A percentile compares a stretch with the other conserved stretches of the same genome.
Evolutionary conservation across 2,888 invertebrate species (phyloP).

Genomic region (Caenorhabditis sp.): DNA sequence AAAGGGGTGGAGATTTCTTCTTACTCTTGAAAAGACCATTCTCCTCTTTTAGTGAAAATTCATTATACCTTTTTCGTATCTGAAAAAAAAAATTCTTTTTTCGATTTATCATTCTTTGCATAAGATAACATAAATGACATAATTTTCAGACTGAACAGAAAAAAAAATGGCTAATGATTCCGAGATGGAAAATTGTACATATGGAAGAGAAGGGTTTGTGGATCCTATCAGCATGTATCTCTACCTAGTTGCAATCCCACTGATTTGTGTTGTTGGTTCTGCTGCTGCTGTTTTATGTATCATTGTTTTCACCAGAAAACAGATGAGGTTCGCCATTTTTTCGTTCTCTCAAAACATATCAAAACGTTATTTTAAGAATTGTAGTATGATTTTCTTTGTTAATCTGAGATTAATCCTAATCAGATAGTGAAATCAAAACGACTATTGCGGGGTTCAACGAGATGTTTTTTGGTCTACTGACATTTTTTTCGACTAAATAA

Average conservation of each 20-base stretch:
- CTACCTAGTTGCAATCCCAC: constrained; percentile 54
- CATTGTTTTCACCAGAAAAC: constrained; percentile 60
- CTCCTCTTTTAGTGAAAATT: too few relatives aligned
- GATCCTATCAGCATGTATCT: constrained; percentile 48
- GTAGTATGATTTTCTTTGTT: too few relatives aligned
- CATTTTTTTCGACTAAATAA: too few relatives aligned
- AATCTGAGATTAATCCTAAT: too few relatives aligned
- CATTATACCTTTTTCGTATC: background rate
- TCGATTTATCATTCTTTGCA: background rate
- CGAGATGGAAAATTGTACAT: constrained; percentile 11
- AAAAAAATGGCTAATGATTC: constrained; percentile 3
- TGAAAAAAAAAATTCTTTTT: background rate
- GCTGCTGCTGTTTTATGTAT: constrained; percentile 59
- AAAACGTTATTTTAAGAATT: too few relatives aligned
- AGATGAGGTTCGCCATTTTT: constrained; percentile 55
- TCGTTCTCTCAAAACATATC: too few relatives aligned
- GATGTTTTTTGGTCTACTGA: too few relatives aligned
- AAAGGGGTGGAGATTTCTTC: background rate
- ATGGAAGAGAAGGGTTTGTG: constrained; percentile 6
- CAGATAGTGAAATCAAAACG: too few relatives aligned
- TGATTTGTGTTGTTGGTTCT: constrained; percentile 56
- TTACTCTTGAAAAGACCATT: background rate
- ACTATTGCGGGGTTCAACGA: too few relatives aligned
- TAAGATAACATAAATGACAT: constrained; percentile 17
- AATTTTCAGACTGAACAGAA: background rate